Evolutionary conservation across 2,113 vertebrate species (phyloP).

Genomic region (Mystacornis crossleyi): DNA sequence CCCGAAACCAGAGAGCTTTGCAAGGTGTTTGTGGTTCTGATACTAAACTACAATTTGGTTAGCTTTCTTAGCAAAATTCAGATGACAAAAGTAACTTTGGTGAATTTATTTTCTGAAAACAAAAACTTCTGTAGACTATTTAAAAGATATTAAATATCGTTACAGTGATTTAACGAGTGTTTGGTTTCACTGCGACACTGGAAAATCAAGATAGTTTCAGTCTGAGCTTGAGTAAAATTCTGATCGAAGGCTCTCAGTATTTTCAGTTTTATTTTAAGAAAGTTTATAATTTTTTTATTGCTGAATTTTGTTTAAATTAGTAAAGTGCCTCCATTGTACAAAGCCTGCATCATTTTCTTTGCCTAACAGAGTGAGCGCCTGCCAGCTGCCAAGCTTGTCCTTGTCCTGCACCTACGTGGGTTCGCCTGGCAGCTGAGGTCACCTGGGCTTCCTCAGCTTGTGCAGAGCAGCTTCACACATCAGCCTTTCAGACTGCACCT

Average conservation of each 20-base stretch:
- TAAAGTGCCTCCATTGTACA: not conserved
- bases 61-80: constrained; percentile 6
- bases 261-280: constrained; percentile 13
- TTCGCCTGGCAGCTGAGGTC: accelerated
- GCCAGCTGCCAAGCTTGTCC: not conserved
- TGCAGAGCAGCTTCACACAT: not conserved
- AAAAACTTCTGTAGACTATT: not conserved
- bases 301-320: not conserved
- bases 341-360: not conserved
- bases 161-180: constrained; percentile 10
- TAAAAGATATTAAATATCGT: not conserved
- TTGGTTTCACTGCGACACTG: not conserved
- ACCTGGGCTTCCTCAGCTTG: not conserved
- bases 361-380: not conserved
- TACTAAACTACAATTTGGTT: constrained; percentile 15
- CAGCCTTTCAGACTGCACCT: not conserved
- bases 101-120: constrained; percentile 24
- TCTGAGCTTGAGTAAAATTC: not conserved
- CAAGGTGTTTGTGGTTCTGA: not conserved
- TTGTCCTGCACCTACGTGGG: not conserved
- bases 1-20: not conserved
- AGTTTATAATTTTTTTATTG: not conserved
- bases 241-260: not conserved
- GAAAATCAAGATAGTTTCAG: constrained; percentile 35
- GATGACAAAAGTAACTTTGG: not conserved